Base-by-base conservation (phyloP, 2,797 vertebrate species). In the Salmo trutta region DNA sequence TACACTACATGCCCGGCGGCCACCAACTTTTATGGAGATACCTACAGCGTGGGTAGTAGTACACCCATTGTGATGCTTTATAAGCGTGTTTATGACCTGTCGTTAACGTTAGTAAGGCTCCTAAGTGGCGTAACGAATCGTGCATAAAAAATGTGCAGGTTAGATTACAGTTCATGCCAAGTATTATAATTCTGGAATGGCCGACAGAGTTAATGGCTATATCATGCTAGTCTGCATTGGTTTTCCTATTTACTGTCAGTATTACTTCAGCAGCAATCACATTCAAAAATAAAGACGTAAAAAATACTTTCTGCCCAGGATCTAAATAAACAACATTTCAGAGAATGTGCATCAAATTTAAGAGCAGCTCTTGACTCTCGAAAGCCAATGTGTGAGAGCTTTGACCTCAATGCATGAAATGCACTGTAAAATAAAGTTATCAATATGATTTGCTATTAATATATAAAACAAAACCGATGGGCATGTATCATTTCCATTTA, bases 21-120 rank as follows among this genome's bases (percentile, higher is more conserved):
- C 75, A 59, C 19, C 29, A 19, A 75, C 62, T 71, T 84, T 79
- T 78, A 84, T 65, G 75, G 69, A 16, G n/a, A 71, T 79, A 76
- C 41, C 75, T 77, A 71, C 65, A 71, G 54, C 62, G 62, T 64
- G 72, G 2, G 19, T 7, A 62, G 41, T 47, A 73, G 19, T 70
- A 21, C 54, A 56, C 29, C 36, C 65, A 52, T 36, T 29, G 74
- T 59, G 65, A 65, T 67, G 71, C 4, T 75, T 75, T 64, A 81
- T 75, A 52, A 75, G 75, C 27, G 0, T 24, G 47, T 73, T 77
- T 73, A 81, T 74, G 59, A 16, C 51, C 75, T 52, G 27, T 77
- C 71, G 71, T 66, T 74, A 69, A 69, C 67, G 21, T 68, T 72
- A 56, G 54, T 33, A 29, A 74, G 65, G 70, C 56, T 54, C 52